These are phyloP conservation scores for Litoditis marina DNA, from an alignment of 2,888 invertebrate genomes.

Conservation along the genomic window DNA sequence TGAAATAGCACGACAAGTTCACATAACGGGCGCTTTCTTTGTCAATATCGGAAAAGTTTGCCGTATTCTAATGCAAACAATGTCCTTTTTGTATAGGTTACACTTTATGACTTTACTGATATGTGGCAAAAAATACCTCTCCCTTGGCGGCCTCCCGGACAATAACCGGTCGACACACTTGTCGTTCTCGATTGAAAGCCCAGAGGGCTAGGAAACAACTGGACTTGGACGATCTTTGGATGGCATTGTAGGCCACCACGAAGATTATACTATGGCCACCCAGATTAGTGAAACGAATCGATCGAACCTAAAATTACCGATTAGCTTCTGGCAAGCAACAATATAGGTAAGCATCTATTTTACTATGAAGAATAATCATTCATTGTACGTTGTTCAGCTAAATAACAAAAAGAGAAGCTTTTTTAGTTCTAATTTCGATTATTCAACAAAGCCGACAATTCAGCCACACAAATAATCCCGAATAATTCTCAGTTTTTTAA, in stretches of 20 bases:
- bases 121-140: conserved; percentile 19
- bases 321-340: no score
- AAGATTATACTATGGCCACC: conserved; percentile 39
- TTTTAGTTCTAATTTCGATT: no score
- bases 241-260: conserved; percentile 49
- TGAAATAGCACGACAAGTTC: no score
- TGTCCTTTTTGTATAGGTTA: no score
- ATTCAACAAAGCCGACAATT: not conserved
- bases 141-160: conserved; percentile 26
- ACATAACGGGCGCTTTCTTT: no score
- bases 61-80: no score
- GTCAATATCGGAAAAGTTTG: no score
- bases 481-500: no score
- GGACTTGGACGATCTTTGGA: conserved; percentile 40
- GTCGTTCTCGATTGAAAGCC: conserved; percentile 36
- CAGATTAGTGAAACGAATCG: conserved; percentile 41
- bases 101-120: not conserved
- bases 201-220: conserved; percentile 45
- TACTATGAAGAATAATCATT: no score
- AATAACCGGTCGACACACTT: conserved; percentile 20
- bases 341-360: no score
- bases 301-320: conserved; percentile 52
- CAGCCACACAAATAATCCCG: not conserved
- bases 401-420: no score
- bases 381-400: no score